phyloP scores from a whole-genome alignment of 2,888 invertebrate species.

The Troides helena region DNA sequence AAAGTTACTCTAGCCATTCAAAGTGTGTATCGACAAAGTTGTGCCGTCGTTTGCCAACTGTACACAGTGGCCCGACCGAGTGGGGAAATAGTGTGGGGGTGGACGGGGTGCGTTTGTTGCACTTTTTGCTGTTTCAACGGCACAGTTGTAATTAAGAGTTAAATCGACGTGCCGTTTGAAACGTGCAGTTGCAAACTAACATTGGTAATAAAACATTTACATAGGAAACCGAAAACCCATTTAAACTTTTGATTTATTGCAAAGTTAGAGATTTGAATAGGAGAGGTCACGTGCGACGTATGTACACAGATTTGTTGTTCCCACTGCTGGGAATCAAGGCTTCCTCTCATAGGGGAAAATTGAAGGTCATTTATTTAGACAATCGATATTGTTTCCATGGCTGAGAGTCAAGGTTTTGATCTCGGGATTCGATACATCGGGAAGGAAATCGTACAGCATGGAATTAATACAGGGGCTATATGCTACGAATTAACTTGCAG shows the following conservation, averaged over 20 bases:
- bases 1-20: neutral
- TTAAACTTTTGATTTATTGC: neutral
- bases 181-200: neutral
- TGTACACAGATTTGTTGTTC: too few relatives aligned
- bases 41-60: conserved; percentile 3
- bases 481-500: too few relatives aligned
- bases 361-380: too few relatives aligned
- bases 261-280: too few relatives aligned
- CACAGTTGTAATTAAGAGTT: conserved; percentile 8
- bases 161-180: neutral
- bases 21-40: neutral
- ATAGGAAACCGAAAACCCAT: neutral
- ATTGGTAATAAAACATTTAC: conserved; percentile 5
- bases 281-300: too few relatives aligned
- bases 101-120: conserved; percentile 6
- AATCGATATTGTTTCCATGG: too few relatives aligned
- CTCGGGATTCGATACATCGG: too few relatives aligned
- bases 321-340: too few relatives aligned
- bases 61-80: neutral
- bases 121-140: conserved; percentile 11
- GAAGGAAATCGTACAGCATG: too few relatives aligned
- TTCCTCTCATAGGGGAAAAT: too few relatives aligned
- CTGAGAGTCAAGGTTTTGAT: too few relatives aligned
- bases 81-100: neutral
- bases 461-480: too few relatives aligned